Conservation (phyloP, 2,888 invertebrate species). For the Mimachlamys varia region DNA sequence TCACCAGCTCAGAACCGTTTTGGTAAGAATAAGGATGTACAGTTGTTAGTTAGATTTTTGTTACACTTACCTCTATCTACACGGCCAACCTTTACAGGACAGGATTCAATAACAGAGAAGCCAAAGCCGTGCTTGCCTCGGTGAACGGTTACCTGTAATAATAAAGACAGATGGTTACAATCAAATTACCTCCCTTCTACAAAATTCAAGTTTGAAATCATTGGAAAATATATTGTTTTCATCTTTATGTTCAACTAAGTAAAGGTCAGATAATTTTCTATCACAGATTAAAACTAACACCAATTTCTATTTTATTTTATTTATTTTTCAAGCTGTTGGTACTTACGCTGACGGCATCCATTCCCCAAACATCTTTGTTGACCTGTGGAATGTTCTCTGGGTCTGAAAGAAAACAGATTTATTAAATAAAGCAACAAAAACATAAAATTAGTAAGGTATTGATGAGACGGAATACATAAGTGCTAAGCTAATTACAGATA, state of each 20-base stretch:
- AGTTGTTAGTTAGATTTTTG: not conserved
- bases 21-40: not conserved
- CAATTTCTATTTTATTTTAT: not conserved
- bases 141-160: conserved; percentile 62
- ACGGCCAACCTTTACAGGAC: conserved; percentile 78
- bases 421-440: not conserved
- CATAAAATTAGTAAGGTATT: no score
- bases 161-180: not conserved
- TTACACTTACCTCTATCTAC: conserved; percentile 72
- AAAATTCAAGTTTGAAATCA: no score
- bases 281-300: no score
- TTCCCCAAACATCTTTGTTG: conserved; percentile 76
- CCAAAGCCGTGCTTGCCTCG: conserved; percentile 78
- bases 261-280: no score
- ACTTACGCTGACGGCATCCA: conserved; percentile 69
- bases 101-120: conserved; percentile 78
- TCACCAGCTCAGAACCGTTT: not conserved
- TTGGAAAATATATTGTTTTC: no score
- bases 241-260: no score
- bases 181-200: no score
- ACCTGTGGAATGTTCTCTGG: conserved; percentile 70
- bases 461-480: no score
- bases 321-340: not conserved
- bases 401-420: conserved; percentile 56
- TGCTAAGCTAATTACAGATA: no score